Base-by-base conservation (phyloP, 2,888 invertebrate species). In the Cancer borealis region DNA sequence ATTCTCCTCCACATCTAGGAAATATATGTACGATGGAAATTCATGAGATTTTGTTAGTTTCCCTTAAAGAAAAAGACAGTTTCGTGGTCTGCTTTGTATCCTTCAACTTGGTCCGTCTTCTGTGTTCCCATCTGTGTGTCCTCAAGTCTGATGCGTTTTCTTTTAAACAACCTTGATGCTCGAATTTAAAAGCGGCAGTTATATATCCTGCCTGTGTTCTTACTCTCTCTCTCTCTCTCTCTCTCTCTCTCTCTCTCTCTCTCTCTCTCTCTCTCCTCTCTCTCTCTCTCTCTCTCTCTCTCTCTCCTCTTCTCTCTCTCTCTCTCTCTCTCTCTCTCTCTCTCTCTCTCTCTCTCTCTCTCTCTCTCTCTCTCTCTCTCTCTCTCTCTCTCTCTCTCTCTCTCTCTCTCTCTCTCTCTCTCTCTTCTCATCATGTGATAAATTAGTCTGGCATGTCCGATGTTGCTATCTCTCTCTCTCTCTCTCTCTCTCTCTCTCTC, bases 341-440 rank as follows among this genome's bases (percentile, higher is more conserved):
- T 60, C 60, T 60, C 60, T 60, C 60, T 60, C 60, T 60, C 60
- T 60, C 60, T 60, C 60, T 60, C 60, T 60, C 60, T 60, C 60
- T 60, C 60, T 60, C 60, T 60, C 60, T 60, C 60, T 60, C 60
- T 60, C 60, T 60, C 60, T 49, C 49, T 49, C 49, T 49, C 49
- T 49, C 66, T 21, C 66, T 66, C n/a, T 66, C 66, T 66, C 66
- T 66, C 66, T 66, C 66, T 66, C 66, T 66, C 88, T 45, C 87
- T 87, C 30, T 45, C 87, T 45, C 45, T 45, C 30, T 45, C 87
- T 88, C 47, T 47, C 88, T 47, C 88, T 88, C 88, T 88, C 39
- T 17, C 45, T 45, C 45, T 21, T 21, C 17, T 88, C 88, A 21
- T 45, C 45, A 17, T 6, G 14, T 30, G 8, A n/a, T 12, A 21